Base-by-base conservation (phyloP, 2,113 vertebrate species). In the Camelus dromedarius region DNA sequence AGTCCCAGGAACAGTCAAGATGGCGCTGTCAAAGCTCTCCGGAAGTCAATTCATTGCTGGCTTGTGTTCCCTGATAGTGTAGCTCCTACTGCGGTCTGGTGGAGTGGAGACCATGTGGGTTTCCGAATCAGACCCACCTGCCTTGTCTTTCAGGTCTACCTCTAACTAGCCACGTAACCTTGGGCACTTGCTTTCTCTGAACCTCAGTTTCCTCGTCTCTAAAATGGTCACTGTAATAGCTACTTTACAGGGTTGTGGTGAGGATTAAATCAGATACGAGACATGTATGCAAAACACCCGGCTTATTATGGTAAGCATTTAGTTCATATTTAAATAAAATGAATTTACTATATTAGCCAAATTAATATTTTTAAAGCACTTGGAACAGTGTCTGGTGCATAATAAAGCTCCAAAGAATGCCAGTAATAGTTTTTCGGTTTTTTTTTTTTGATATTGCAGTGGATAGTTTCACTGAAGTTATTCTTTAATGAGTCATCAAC, bases 241-340 rank as follows among this genome's bases (percentile, higher is more conserved):
- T 87, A 81, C 42, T 92, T 87, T 66, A 67, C 2, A 56, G 30
- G 56, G 26, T 84, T 9, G 5, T 46, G 20, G 13, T 75, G n/a
- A 92, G 38, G 56, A 84, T 90, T 93, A 81, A 81, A 81, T 77
- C 56, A 89, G n/a, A 70, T 48, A 79, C 66, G 35, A 85, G 35
- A 46, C 20, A 54, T 50, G 30, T 9, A 62, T 38, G 48, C 20
- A 67, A 73, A 88, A 5, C 11, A 81, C 32, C n/a, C 38, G 30
- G 48, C 58, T 81, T 48, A 54, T 81, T 48, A 54, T 42, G n/a
- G 20, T 52, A 67, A 62, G 18, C 12, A 62, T 16, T 95, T 54
- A 62, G 28, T 62, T 96, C 19, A 56, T 4, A n/a, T 76, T 92
- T 80, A 70, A 96, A 80, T 52, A 87, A 91, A 83, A 38, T 58